Conservation (phyloP, 1,140 invertebrate genomes). For the Stenopsyche tienmushanensis region DNA sequence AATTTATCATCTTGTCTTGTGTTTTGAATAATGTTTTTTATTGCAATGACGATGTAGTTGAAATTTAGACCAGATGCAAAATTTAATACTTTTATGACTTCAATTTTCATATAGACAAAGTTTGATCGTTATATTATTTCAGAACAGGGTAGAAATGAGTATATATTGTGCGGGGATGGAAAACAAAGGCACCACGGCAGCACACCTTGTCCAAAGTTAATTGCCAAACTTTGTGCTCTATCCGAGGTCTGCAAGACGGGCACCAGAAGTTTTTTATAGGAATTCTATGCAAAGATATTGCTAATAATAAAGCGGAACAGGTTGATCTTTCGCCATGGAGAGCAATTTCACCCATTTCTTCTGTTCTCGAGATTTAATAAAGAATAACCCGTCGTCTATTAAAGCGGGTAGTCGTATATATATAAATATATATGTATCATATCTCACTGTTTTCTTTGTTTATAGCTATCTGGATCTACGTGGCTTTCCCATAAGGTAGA, state of each 20-base stretch:
- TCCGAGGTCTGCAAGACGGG: slow-evolving; percentile 14
- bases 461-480: background rate
- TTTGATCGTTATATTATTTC: background rate
- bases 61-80: background rate
- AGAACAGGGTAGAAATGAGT: background rate
- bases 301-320: slow-evolving; percentile 42
- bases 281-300: slow-evolving; percentile 42
- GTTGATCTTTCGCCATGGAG: slow-evolving; percentile 32
- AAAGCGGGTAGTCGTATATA: background rate
- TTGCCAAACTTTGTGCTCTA: slow-evolving; percentile 37
- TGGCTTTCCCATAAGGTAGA: background rate
- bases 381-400: slow-evolving; percentile 17
- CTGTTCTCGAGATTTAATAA: no score
- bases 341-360: slow-evolving; percentile 21
- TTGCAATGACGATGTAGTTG: no score
- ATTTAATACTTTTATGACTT: background rate
- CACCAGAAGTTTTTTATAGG: slow-evolving; percentile 41
- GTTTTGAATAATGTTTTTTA: no score
- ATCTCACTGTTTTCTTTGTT: background rate
- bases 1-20: no score
- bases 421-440: background rate
- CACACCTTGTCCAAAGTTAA: slow-evolving; percentile 42
- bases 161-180: background rate
- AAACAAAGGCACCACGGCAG: slow-evolving; percentile 27
- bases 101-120: background rate